phyloP scores from a whole-genome alignment of 2,888 invertebrate genomes.

The Pristionchus exspectatus region DNA sequence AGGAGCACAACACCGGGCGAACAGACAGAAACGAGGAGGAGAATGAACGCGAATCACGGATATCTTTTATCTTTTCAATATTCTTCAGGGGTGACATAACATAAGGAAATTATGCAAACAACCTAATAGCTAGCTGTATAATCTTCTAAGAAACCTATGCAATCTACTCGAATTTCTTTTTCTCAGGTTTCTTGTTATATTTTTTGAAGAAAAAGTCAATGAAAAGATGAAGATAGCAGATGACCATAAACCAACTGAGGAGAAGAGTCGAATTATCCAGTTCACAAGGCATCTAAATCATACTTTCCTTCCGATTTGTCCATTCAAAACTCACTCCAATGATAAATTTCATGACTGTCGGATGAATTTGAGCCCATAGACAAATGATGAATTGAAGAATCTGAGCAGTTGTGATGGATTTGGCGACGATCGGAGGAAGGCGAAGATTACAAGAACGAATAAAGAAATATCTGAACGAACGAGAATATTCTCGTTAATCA shows the following conservation, averaged over 20 bases:
- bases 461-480: not conserved
- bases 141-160: not conserved
- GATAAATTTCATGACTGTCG: not conserved
- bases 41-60: too few relatives aligned
- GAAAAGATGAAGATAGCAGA: not conserved
- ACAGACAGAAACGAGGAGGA: too few relatives aligned
- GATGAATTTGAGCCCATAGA: not conserved
- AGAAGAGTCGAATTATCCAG: not conserved
- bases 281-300: slow-evolving; percentile 3
- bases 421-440: not conserved
- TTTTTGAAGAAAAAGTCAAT: not conserved
- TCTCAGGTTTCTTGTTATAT: not conserved
- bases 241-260: slow-evolving; percentile 6
- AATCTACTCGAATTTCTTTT: not conserved
- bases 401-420: not conserved
- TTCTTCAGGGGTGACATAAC: too few relatives aligned
- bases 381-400: not conserved
- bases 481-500: not conserved
- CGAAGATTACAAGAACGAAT: not conserved
- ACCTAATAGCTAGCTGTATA: too few relatives aligned
- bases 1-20: too few relatives aligned
- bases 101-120: too few relatives aligned
- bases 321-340: not conserved
- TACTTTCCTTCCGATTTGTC: not conserved
- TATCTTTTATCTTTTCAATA: too few relatives aligned